These are phyloP conservation scores for Malacoctenus gilli DNA, from an alignment of 2,797 vertebrate genomes.

Conservation along the genomic window DNA sequence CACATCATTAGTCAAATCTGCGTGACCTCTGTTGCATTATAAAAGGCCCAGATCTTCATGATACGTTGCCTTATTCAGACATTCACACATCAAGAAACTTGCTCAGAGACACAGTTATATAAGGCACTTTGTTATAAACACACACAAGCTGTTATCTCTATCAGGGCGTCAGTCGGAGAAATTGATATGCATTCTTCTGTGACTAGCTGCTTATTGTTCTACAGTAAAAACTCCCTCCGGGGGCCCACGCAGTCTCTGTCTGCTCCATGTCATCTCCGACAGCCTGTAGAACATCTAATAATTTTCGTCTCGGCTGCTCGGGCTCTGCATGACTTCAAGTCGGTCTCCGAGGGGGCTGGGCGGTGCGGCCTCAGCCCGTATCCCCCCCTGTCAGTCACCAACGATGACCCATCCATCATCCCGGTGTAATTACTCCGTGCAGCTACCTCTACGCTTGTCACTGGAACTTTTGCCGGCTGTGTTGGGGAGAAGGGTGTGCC, in stretches of 20 bases:
- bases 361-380: conserved; percentile 49
- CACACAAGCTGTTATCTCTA: conserved; percentile 53
- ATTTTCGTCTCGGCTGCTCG: conserved; percentile 58
- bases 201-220: conserved; percentile 60
- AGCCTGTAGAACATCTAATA: conserved; percentile 50
- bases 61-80: neutral
- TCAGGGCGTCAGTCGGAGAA: conserved; percentile 48
- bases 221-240: conserved; percentile 38
- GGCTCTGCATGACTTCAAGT: conserved; percentile 39
- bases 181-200: conserved; percentile 58
- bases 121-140: conserved; percentile 40
- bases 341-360: conserved; percentile 39
- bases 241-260: conserved; percentile 32
- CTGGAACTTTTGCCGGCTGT: conserved; percentile 47
- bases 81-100: conserved; percentile 8
- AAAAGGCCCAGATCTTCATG: neutral
- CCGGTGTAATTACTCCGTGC: conserved; percentile 64
- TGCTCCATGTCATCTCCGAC: conserved; percentile 50
- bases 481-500: conserved; percentile 35
- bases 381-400: conserved; percentile 67
- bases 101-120: conserved; percentile 25
- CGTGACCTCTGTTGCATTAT: neutral
- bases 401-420: conserved; percentile 72
- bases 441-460: conserved; percentile 61
- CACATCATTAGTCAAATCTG: neutral